phyloP scores from a whole-genome alignment of 2,113 vertebrate genomes.

The Lamprologus speciosus region DNA sequence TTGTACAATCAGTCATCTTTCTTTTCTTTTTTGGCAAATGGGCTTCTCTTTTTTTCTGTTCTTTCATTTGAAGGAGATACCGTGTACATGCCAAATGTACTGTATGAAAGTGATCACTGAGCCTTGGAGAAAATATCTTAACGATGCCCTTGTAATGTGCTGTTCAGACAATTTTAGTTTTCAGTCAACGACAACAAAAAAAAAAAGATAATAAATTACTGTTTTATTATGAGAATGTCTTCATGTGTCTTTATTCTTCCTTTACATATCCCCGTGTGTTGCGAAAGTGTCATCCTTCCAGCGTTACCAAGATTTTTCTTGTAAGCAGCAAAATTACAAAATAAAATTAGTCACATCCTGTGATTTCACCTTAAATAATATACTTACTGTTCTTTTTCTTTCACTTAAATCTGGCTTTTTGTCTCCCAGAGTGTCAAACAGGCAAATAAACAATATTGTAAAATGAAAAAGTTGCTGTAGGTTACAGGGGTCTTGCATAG shows the following conservation, averaged over 20 bases:
- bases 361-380: neutral
- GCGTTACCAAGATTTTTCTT: neutral
- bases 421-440: neutral
- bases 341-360: neutral
- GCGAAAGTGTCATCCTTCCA: neutral
- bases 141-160: slow-evolving; percentile 69
- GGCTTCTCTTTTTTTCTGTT: slow-evolving; percentile 20
- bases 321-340: neutral
- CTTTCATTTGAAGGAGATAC: slow-evolving; percentile 67
- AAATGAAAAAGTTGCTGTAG: neutral
- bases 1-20: slow-evolving; percentile 62
- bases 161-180: slow-evolving; percentile 70
- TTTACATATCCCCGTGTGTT: neutral
- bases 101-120: slow-evolving; percentile 73
- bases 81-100: slow-evolving; percentile 69
- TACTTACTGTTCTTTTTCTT: rapidly evolving
- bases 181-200: slow-evolving; percentile 6
- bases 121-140: slow-evolving; percentile 71
- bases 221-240: slow-evolving; percentile 57
- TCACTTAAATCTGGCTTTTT: rapidly evolving
- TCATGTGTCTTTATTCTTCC: neutral
- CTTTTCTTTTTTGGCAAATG: neutral
- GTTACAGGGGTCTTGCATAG: neutral
- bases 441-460: neutral
- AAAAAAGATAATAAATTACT: slow-evolving; percentile 62